These are phyloP conservation scores for Gallinago media DNA, from an alignment of 2,113 vertebrate species.

Conservation along the genomic window DNA sequence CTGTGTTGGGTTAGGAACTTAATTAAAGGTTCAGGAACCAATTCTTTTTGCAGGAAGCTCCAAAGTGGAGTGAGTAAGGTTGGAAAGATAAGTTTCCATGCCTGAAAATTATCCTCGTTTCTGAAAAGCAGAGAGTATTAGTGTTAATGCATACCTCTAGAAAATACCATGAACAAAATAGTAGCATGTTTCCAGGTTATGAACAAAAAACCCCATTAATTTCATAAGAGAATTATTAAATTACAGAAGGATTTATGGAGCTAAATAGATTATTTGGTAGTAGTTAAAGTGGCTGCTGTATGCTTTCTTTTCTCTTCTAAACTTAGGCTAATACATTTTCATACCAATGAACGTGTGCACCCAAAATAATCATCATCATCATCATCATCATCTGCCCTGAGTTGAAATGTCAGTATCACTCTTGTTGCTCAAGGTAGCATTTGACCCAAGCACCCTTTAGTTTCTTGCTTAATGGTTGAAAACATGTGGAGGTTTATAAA, in stretches of 20 bases:
- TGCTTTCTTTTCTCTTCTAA: not conserved
- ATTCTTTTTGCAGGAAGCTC: not conserved
- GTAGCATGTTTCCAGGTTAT: not conserved
- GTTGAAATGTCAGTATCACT: not conserved
- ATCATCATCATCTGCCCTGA: not conserved
- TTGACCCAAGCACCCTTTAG: not conserved
- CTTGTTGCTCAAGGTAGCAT: not conserved
- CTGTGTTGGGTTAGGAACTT: not conserved
- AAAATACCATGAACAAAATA: not conserved
- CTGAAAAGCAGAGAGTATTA: not conserved
- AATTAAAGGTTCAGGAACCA: not conserved
- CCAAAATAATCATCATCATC: not conserved
- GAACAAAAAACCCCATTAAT: not conserved
- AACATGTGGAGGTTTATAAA: not conserved
- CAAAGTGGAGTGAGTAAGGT: not conserved
- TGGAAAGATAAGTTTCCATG: not conserved
- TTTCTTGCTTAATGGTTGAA: not conserved
- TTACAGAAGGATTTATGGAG: not conserved
- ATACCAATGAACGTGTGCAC: accelerated
- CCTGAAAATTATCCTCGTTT: not conserved
- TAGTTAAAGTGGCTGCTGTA: not conserved
- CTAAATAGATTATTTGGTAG: not conserved
- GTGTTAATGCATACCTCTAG: not conserved
- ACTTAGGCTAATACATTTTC: not conserved
- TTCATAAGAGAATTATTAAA: not conserved